Base-by-base conservation (phyloP, 2,113 vertebrate species). In the Ceyx cyanopectus region DNA sequence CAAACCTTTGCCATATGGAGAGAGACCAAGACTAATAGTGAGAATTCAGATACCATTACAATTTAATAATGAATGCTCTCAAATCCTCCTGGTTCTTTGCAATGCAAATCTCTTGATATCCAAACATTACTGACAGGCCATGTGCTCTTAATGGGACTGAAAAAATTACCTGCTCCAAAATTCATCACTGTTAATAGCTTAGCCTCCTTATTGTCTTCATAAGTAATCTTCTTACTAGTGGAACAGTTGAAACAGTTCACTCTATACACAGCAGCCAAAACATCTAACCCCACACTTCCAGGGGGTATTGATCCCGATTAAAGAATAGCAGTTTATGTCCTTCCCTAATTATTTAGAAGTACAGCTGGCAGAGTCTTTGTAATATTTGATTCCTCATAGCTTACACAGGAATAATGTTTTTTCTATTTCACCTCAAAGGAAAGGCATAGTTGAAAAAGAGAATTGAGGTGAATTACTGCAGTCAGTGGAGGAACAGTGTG, bases 161-260 rank as follows among this genome's bases (percentile, higher is more conserved):
- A 96, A 92, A 89, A 88, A 61, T 34, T 4, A 76, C 67, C 61
- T 51, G 29, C 37, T 87, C 57, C 72, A 85, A 92, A 93, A 92
- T 67, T 89, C 34, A 45, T 79, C 75, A 72, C 53, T 76, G 29
- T 30, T 92, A 90, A 77, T 70, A 83, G 37, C 61, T 94, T 67
- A 73, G 15, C 11, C 60, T 85, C 60, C 80, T 79, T 73, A 32
- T n/a, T 73, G 17, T 82, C 67, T 80, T 86, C 77, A 84, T 78
- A 76, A 69, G 29, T 69, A 63, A 79, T 77, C 19, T 75, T 66
- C 66, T 76, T 58, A n/a, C 23, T 60, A 81, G 18, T 53, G 89
- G 67, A 50, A 74, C 85, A 61, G 37, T 60, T 69, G 75, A 51
- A 86, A 76, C 23, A 82, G 63, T 75, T 80, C 86, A 84, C 32